Conservation (phyloP, 1,140 invertebrate species). For the Papilio dardanus region DNA sequence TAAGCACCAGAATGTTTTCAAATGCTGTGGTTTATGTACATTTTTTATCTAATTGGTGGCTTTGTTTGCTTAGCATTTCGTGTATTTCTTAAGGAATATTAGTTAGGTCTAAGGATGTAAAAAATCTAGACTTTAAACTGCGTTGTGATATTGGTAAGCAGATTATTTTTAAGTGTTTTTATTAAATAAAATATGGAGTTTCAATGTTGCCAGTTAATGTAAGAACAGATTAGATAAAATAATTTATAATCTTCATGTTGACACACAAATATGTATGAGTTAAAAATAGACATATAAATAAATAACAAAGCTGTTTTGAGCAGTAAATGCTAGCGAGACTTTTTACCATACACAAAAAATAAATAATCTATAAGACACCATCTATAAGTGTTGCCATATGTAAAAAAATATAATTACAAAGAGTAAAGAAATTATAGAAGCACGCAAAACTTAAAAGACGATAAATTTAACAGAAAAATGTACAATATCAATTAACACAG, state of each 20-base stretch:
- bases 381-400: background rate
- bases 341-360: slow-evolving; percentile 35
- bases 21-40: background rate
- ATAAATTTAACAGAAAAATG: background rate
- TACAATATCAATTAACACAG: background rate
- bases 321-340: slow-evolving; percentile 38
- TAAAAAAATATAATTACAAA: slow-evolving; percentile 12
- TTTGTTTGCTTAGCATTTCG: background rate
- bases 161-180: background rate
- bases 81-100: background rate
- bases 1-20: background rate
- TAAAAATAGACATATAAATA: slow-evolving; percentile 16
- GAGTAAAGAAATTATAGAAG: background rate
- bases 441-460: background rate
- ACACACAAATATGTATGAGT: background rate
- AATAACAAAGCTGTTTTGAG: background rate
- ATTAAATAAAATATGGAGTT: background rate
- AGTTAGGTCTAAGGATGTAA: background rate
- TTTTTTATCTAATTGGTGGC: background rate
- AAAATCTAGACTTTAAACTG: background rate
- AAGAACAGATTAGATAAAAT: background rate
- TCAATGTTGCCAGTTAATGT: background rate
- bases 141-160: background rate
- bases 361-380: background rate
- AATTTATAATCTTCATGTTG: background rate